These are phyloP conservation scores for Danionella dracula DNA, from an alignment of 2,797 vertebrate genomes.

Conservation along the genomic window DNA sequence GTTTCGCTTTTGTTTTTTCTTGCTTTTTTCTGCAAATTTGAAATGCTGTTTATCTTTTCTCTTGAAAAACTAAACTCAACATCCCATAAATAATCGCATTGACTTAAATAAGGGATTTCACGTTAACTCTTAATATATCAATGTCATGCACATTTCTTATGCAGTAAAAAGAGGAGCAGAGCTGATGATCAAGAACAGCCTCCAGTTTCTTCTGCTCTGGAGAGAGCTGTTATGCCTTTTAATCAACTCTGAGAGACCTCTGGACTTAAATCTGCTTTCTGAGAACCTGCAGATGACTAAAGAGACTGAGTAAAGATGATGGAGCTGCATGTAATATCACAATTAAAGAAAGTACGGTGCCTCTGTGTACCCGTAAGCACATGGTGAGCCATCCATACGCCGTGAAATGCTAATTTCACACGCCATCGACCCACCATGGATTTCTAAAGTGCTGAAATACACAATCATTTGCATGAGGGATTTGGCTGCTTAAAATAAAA, in stretches of 20 bases:
- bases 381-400: constrained; percentile 47
- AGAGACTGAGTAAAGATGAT: constrained; percentile 13
- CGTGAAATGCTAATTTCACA: constrained; percentile 33
- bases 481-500: constrained; percentile 18
- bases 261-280: background rate
- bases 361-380: background rate
- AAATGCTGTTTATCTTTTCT: too few species aligned
- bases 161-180: constrained; percentile 2
- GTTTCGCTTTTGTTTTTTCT: too few species aligned
- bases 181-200: background rate
- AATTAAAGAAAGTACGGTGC: constrained; percentile 7
- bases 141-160: too few species aligned
- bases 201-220: constrained; percentile 7
- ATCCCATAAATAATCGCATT: too few species aligned
- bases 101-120: too few species aligned
- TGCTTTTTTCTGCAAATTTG: too few species aligned
- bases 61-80: too few species aligned
- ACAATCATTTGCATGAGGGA: constrained; percentile 29
- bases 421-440: constrained; percentile 22
- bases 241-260: constrained; percentile 39
- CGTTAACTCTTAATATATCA: too few species aligned
- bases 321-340: constrained; percentile 9
- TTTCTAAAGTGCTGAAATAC: constrained; percentile 58
- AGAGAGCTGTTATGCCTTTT: constrained; percentile 34
- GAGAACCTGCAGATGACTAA: constrained; percentile 14